These are phyloP conservation scores for Epistrophe grossulariae DNA, from an alignment of 2,888 invertebrate species.

Conservation along the genomic window DNA sequence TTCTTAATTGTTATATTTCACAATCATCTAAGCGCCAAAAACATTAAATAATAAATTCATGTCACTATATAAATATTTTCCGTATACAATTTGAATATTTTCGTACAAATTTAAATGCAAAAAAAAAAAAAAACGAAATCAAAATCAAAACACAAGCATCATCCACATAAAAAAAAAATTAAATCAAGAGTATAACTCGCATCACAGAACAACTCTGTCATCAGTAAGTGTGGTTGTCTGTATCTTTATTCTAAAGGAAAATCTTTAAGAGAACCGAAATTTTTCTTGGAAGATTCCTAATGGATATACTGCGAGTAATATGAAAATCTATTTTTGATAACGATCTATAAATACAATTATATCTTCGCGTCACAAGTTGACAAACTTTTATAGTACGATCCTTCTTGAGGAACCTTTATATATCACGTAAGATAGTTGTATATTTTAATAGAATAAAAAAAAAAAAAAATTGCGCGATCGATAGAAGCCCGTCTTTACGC, in stretches of 20 bases:
- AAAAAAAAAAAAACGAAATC: conserved; percentile 18
- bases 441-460: background rate
- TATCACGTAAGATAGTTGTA: background rate
- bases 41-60: conserved; percentile 40
- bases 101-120: conserved; percentile 24
- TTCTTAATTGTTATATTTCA: conserved; percentile 32
- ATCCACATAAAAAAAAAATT: conserved; percentile 2
- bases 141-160: conserved; percentile 40
- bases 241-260: conserved; percentile 12
- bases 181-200: conserved; percentile 2
- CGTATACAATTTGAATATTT: conserved; percentile 15
- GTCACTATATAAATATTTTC: conserved; percentile 56
- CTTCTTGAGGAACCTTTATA: conserved; percentile 42
- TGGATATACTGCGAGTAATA: conserved; percentile 29
- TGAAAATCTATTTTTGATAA: conserved; percentile 55
- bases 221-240: conserved; percentile 3
- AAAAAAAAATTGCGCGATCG: conserved; percentile 16
- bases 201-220: background rate
- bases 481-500: conserved; percentile 59
- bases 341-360: conserved; percentile 64
- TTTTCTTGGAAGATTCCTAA: conserved; percentile 39
- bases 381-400: conserved; percentile 36
- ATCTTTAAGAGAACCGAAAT: conserved; percentile 28
- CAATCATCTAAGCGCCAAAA: conserved; percentile 36
- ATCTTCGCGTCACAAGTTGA: conserved; percentile 57